Conservation (phyloP, 2,888 invertebrate species). For the Empis stercorea region DNA sequence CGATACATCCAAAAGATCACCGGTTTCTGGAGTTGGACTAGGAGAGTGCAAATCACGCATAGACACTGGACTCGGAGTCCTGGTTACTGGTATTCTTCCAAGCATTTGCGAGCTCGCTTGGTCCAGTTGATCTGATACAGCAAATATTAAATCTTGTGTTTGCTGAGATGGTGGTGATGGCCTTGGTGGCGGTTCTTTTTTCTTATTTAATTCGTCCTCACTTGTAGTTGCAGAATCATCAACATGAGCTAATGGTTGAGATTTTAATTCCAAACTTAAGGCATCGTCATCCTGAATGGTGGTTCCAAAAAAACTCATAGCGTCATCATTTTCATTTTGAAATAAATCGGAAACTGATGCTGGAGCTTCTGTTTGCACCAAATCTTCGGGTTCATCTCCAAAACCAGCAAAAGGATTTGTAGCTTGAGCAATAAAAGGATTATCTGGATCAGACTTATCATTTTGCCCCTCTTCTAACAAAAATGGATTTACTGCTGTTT, state of each 20-base stretch:
- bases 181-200: slow-evolving; percentile 37
- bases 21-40: slow-evolving; percentile 65
- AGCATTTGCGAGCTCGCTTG: slow-evolving; percentile 73
- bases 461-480: slow-evolving; percentile 40
- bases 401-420: slow-evolving; percentile 59
- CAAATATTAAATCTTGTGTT: slow-evolving; percentile 72
- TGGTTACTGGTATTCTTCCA: slow-evolving; percentile 69
- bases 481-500: slow-evolving; percentile 49
- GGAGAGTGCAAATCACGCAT: slow-evolving; percentile 72
- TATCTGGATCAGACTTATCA: slow-evolving; percentile 36
- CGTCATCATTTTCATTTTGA: slow-evolving; percentile 19
- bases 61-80: slow-evolving; percentile 77
- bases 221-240: slow-evolving; percentile 20
- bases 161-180: slow-evolving; percentile 58
- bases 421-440: slow-evolving; percentile 53
- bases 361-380: slow-evolving; percentile 12
- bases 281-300: slow-evolving; percentile 35
- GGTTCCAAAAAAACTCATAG: slow-evolving; percentile 37
- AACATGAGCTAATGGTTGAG: slow-evolving; percentile 10
- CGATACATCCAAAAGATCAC: slow-evolving; percentile 51
- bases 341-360: slow-evolving; percentile 14
- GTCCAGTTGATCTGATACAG: slow-evolving; percentile 80
- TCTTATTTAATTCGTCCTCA: slow-evolving; percentile 23
- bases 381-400: slow-evolving; percentile 29
- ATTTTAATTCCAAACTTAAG: slow-evolving; percentile 23